Evolutionary conservation across 2,888 invertebrate genomes (phyloP), one percentile per base, ranked within the genome.

Genomic region (Zygaena filipendulae): DNA sequence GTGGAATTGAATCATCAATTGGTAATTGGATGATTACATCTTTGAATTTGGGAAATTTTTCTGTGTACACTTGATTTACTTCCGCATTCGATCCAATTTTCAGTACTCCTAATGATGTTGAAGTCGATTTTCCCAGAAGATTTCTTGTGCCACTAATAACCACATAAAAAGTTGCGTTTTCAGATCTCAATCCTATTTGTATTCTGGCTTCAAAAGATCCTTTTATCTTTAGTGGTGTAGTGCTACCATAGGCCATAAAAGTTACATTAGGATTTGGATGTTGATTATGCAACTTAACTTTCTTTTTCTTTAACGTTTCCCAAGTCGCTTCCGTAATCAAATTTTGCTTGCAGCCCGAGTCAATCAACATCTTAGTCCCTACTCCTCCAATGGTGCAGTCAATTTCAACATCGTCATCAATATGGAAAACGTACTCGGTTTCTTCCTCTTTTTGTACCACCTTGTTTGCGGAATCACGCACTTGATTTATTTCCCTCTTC

Each of bases 111-210:
- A 43, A 28, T 7, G n/a, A 9, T 0, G 31, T 23, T 8, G 37
- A 40, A 6, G 40, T 32, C 7, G 19, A 22, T 29, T 36, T 38
- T 7, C 46, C 43, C 3, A 44, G 19, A 19, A 44, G 18, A 25
- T 44, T 30, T 11, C 37, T 24, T 3, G 42, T 27, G 2, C 41
- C 43, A 12, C 34, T 22, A 16, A 25, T 16, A 7, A 45, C 33
- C 3, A 45, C 42, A 27, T 40, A 43, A 24, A 43, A 32, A 4
- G 14, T 36, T 11, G 24, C 4, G 9, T 11, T 10, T 12, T 25
- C 16, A 1, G 7, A 4, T 9, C 8, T 9, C 1, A n/a, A n/a
- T n/a, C n/a, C n/a, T n/a, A n/a, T n/a, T n/a, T n/a, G n/a, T n/a
- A n/a, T n/a, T n/a, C n/a, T 10, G 7, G 32, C 11, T 22, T 32